Evolutionary conservation across 2,888 invertebrate species (phyloP).

Genomic region (Thymelicus sylvestris): DNA sequence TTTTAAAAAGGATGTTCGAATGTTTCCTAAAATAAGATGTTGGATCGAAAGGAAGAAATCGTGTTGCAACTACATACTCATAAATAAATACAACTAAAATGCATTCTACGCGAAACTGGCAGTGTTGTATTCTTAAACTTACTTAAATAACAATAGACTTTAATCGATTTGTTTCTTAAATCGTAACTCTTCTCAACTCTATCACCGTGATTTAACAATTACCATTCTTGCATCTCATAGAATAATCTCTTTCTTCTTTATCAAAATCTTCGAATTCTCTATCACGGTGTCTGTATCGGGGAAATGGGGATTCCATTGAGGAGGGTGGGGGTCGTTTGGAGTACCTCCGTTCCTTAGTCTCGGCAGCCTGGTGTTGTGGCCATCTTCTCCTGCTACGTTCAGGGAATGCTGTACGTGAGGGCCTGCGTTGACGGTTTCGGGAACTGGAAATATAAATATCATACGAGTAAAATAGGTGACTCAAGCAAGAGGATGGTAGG

Average conservation of each 20-base stretch:
- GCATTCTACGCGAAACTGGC: slow-evolving; percentile 26
- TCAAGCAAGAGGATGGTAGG: no score
- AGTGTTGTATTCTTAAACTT: neutral
- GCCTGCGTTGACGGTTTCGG: slow-evolving; percentile 61
- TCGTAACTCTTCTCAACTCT: neutral
- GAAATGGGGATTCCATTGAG: slow-evolving; percentile 44
- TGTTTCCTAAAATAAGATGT: no score
- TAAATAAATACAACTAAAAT: slow-evolving; percentile 21
- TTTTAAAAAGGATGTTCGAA: no score
- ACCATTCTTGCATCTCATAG: slow-evolving; percentile 63
- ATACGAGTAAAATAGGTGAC: neutral
- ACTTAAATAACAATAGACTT: neutral
- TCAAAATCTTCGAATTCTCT: slow-evolving; percentile 58
- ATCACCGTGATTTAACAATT: slow-evolving; percentile 27
- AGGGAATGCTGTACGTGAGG: slow-evolving; percentile 63
- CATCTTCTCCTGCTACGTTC: slow-evolving; percentile 66
- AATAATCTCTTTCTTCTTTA: slow-evolving; percentile 57
- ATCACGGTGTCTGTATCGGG: slow-evolving; percentile 54
- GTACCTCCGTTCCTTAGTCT: slow-evolving; percentile 42
- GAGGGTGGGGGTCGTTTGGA: slow-evolving; percentile 47
- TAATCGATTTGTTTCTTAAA: neutral
- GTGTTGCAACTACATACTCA: neutral
- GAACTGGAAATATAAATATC: slow-evolving; percentile 53
- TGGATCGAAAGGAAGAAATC: no score
- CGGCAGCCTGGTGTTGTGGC: slow-evolving; percentile 56